Evolutionary conservation across 2,797 vertebrate genomes (phyloP).

Genomic region (Selene dorsalis): DNA sequence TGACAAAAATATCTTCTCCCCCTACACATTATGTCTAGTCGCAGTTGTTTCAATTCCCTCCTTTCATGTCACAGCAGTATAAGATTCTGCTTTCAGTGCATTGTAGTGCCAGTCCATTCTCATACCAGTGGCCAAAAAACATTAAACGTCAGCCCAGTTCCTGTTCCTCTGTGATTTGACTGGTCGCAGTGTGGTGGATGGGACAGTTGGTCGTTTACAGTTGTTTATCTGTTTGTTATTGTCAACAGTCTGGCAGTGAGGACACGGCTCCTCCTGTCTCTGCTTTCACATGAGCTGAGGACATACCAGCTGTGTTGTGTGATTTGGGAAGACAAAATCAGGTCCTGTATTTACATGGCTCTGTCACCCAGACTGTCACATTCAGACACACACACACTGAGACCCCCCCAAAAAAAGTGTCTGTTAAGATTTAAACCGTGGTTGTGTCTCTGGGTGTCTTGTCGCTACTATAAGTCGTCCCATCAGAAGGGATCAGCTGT

Average conservation of each 20-base stretch:
- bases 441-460: constrained; percentile 54
- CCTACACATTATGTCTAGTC: not conserved
- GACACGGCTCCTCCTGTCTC: constrained; percentile 48
- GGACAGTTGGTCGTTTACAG: constrained; percentile 71
- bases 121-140: constrained; percentile 45
- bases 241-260: constrained; percentile 35
- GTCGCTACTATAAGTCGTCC: constrained; percentile 43
- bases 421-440: constrained; percentile 45
- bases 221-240: constrained; percentile 76
- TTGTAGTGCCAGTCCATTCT: constrained; percentile 22
- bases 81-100: constrained; percentile 39
- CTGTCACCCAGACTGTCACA: constrained; percentile 54
- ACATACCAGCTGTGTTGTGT: constrained; percentile 63
- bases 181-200: constrained; percentile 73
- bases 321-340: constrained; percentile 80
- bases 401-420: constrained; percentile 19
- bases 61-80: constrained; percentile 46
- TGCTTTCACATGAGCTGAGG: constrained; percentile 57
- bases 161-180: constrained; percentile 58
- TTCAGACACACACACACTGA: constrained; percentile 25
- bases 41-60: constrained; percentile 49
- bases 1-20: constrained; percentile 5
- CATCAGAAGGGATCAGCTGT: constrained; percentile 63
- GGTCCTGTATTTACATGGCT: constrained; percentile 54
- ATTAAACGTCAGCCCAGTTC: constrained; percentile 43